phyloP scores from a whole-genome alignment of 2,797 vertebrate genomes.

The Agapornis canus region DNA sequence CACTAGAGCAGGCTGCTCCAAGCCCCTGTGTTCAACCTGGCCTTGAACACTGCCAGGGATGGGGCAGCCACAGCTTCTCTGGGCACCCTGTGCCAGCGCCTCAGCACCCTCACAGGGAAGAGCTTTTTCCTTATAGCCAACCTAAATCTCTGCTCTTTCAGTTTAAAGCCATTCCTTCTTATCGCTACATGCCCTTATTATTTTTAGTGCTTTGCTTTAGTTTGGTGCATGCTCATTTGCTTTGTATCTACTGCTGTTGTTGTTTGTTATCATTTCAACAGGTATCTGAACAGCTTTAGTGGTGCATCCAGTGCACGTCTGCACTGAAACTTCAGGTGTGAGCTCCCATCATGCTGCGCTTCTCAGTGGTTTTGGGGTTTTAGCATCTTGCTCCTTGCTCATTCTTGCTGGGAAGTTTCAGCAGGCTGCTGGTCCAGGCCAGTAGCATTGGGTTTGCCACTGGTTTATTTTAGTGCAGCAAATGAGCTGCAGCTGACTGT shows the following conservation, averaged over 20 bases:
- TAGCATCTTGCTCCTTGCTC: accelerated
- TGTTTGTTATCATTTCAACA: not conserved
- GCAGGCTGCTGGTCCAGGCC: not conserved
- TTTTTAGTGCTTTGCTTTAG: not conserved
- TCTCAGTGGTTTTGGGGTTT: not conserved
- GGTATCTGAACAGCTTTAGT: not conserved
- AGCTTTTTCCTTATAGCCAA: not conserved
- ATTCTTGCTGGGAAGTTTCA: not conserved
- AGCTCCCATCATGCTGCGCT: accelerated
- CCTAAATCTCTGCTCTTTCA: not conserved
- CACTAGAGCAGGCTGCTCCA: not conserved
- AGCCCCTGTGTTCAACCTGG: not conserved
- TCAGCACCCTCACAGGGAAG: not conserved
- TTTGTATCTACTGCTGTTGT: not conserved
- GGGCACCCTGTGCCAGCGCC: not conserved
- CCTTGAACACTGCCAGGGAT: not conserved
- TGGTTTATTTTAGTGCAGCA: not conserved
- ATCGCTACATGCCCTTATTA: not conserved
- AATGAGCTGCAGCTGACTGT: not conserved
- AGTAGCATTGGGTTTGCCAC: not conserved
- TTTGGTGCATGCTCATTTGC: not conserved
- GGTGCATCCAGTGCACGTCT: not conserved
- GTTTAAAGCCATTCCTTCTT: not conserved
- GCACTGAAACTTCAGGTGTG: not conserved
- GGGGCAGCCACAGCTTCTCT: not conserved